A percentile compares a stretch with the other conserved stretches of the same genome.
Evolutionary conservation across 2,113 vertebrate genomes (phyloP).

Genomic region (Crotalus horridus): DNA sequence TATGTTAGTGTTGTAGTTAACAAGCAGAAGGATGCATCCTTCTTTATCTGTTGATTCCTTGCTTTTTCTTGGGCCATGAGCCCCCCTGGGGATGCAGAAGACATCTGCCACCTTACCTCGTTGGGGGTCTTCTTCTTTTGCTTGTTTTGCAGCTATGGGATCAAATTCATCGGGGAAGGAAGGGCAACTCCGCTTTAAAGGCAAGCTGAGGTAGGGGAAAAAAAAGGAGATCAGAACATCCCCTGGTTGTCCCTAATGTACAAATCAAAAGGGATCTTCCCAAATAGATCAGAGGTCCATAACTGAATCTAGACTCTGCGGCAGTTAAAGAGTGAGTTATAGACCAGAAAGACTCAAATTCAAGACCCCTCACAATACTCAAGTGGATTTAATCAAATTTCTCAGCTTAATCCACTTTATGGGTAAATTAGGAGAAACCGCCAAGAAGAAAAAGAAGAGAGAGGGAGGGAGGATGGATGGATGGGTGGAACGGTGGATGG

Average conservation of each 20-base stretch:
- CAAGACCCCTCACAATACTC: not conserved
- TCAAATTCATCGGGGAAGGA: conserved; percentile 76
- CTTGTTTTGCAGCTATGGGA: conserved; percentile 75
- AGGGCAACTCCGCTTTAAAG: conserved; percentile 77
- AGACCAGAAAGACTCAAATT: not conserved
- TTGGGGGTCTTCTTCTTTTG: conserved; percentile 80
- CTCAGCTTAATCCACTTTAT: not conserved
- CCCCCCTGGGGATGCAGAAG: not conserved
- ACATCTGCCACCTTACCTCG: conserved; percentile 74
- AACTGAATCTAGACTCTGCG: not conserved
- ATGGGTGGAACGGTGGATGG: no score
- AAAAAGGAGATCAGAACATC: not conserved
- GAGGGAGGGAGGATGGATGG: no score
- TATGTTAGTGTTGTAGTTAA: not conserved
- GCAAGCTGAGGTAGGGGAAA: conserved; percentile 62
- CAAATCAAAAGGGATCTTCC: not conserved
- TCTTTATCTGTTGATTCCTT: no score
- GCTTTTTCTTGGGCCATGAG: not conserved
- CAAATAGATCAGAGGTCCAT: not conserved
- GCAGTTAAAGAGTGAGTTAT: not conserved
- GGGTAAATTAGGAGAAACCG: not conserved
- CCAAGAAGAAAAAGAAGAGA: not conserved
- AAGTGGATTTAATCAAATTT: not conserved
- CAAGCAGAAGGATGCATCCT: not conserved
- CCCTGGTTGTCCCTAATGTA: no score